Base-by-base conservation (phyloP, 2,888 invertebrate species). In the Lydus trimaculatus region DNA sequence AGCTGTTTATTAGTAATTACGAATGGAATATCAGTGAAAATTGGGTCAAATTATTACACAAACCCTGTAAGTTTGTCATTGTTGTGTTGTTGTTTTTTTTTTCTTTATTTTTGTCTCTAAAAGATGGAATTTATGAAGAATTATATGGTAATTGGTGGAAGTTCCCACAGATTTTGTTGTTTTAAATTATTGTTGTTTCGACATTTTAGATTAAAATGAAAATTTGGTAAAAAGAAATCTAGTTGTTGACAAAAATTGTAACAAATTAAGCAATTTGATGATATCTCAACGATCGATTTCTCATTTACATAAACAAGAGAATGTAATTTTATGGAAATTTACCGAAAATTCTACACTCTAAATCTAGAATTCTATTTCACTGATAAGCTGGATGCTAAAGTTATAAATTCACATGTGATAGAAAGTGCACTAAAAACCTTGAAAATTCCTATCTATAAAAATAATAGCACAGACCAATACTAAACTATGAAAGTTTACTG, bases 41-140 rank as follows among this genome's bases (percentile, higher is more conserved):
- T 52, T 52, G 20, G 52, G 52, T 52, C 52, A 11, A 25, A 52
- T 52, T 23, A 52, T 52, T 52, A 52, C 52, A 52, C 52, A 52
- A 52, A 52, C 25, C 20, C 52, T 13, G 52, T 52, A 52, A 52
- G 13, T 25, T 52, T 52, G 52, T 52, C 43, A 43, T 43, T 43
- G 43, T 36, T 36, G 2, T 36, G 15, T 36, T 43, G 43, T 17
- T 11, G 36, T 0, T 17, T n/a, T n/a, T n/a, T n/a, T n/a, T n/a
- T n/a, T n/a, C n/a, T n/a, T n/a, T n/a, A n/a, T n/a, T n/a, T n/a
- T 43, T 13, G 15, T 15, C 15, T 15, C 2, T 36, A 15, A 36
- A 7, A 43, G 15, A 36, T 17, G 1, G 3, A 52, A 52, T 25
- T 52, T 25, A 52, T 52, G 52, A 23, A 52, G 23, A 52, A 52